Evolutionary conservation across 2,113 vertebrate species (phyloP).

Genomic region (Macquaria ambigua): DNA sequence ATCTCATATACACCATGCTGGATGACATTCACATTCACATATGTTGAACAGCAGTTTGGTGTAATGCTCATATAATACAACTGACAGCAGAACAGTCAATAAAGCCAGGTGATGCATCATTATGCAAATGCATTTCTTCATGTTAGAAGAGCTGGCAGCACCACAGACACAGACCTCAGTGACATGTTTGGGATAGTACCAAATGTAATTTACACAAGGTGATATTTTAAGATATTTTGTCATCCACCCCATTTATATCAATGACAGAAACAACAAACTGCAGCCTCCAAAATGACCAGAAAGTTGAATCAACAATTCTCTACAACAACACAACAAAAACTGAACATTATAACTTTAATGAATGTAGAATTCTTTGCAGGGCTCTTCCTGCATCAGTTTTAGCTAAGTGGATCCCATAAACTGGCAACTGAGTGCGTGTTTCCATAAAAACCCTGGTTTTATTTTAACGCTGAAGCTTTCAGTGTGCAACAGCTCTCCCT

Average conservation of each 20-base stretch:
- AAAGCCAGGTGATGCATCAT: conserved; percentile 18
- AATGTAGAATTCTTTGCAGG: neutral
- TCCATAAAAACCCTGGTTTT: neutral
- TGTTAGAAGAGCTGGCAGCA: neutral
- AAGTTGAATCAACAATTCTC: neutral
- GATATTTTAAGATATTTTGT: neutral
- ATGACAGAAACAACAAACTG: neutral
- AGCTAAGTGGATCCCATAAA: neutral
- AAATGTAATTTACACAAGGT: neutral
- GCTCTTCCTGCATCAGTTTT: neutral
- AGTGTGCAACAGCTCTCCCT: neutral
- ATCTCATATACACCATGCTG: neutral
- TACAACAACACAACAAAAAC: neutral
- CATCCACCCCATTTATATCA: neutral
- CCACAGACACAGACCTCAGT: neutral
- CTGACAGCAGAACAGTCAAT: conserved; percentile 4
- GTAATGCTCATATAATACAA: neutral
- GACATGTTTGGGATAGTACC: neutral
- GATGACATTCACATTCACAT: conserved; percentile 9
- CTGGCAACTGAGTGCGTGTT: neutral
- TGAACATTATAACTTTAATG: neutral
- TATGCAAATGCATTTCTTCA: conserved; percentile 6
- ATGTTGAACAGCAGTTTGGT: neutral
- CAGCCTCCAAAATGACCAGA: neutral
- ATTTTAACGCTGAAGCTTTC: neutral